Evolutionary conservation across 2,888 invertebrate genomes (phyloP).

Genomic region (Erebia aethiops): DNA sequence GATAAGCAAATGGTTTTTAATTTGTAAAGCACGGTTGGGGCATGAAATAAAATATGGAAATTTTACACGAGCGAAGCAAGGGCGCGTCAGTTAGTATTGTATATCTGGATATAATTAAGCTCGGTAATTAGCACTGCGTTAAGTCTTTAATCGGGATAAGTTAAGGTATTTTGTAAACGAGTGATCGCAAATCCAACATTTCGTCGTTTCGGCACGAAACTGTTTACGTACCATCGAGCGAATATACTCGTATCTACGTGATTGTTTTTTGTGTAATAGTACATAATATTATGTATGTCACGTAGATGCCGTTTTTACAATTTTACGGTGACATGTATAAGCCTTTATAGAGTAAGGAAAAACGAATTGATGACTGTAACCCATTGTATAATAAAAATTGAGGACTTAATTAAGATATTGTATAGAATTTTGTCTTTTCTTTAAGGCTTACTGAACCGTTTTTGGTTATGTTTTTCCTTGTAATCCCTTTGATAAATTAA

Average conservation of each 20-base stretch:
- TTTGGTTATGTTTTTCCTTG: conserved; percentile 34
- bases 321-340: too few relatives aligned
- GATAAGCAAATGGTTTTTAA: conserved; percentile 34
- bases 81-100: too few relatives aligned
- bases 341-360: too few relatives aligned
- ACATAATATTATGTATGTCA: too few relatives aligned
- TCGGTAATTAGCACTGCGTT: background rate
- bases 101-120: background rate
- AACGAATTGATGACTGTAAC: too few relatives aligned
- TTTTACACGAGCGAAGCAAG: too few relatives aligned
- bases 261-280: background rate
- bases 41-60: conserved; percentile 26
- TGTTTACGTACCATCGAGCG: conserved; percentile 20
- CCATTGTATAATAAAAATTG: too few relatives aligned
- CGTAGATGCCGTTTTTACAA: too few relatives aligned
- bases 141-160: conserved; percentile 43
- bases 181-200: conserved; percentile 55
- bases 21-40: conserved; percentile 30
- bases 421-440: background rate
- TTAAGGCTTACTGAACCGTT: conserved; percentile 14
- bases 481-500: conserved; percentile 43
- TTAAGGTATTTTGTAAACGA: conserved; percentile 52
- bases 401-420: too few relatives aligned
- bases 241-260: conserved; percentile 2
- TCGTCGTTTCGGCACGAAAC: conserved; percentile 54